Conservation (phyloP, 2,113 vertebrate species). For the Pomatorhinus ruficollis region DNA sequence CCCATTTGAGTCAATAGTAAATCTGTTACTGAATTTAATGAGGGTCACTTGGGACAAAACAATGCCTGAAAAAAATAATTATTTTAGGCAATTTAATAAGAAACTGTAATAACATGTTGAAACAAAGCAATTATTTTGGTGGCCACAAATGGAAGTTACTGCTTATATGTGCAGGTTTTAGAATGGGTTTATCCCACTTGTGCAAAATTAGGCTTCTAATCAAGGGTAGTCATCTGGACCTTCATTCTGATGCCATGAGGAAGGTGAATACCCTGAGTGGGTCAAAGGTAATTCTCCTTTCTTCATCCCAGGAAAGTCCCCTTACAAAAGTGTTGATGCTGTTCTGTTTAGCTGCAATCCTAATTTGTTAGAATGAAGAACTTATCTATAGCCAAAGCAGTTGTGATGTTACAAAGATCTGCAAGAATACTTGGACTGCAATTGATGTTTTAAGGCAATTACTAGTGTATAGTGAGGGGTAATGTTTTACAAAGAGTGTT, state of each 20-base stretch:
- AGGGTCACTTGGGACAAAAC: neutral
- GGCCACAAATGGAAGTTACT: neutral
- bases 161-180: neutral
- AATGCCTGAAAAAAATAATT: neutral
- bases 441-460: neutral
- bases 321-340: neutral
- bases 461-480: neutral
- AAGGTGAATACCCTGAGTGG: neutral
- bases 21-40: constrained; percentile 21
- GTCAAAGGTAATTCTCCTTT: neutral
- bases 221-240: neutral
- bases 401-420: neutral
- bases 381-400: rapidly evolving
- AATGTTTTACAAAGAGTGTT: neutral
- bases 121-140: neutral
- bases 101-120: neutral
- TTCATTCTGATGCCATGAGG: neutral
- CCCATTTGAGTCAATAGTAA: neutral
- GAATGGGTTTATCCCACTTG: neutral
- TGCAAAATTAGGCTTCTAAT: neutral
- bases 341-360: neutral
- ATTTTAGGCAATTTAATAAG: constrained; percentile 20
- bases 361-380: neutral
- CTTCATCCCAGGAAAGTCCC: neutral
- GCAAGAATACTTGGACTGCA: neutral